Evolutionary conservation across 2,113 vertebrate species (phyloP).

Genomic region (Erythrocercus mccallii): DNA sequence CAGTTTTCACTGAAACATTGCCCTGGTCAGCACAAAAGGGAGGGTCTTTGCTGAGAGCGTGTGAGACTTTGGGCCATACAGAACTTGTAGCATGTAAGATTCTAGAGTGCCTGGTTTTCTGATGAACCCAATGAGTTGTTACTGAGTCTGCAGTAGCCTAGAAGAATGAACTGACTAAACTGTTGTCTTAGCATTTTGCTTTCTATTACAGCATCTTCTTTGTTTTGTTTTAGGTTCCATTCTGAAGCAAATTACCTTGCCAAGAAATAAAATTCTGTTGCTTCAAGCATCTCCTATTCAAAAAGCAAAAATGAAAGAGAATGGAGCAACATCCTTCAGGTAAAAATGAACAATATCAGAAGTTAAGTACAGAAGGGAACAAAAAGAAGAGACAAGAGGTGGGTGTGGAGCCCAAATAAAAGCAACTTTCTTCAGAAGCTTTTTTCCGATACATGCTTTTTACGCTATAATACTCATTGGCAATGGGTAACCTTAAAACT

Average conservation of each 20-base stretch:
- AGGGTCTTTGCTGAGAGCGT: neutral
- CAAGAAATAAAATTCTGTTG: constrained; percentile 81
- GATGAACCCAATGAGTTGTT: neutral
- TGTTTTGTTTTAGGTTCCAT: constrained; percentile 74
- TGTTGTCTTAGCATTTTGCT: neutral
- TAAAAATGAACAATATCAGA: constrained; percentile 66
- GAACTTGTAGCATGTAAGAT: neutral
- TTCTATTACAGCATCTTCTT: constrained; percentile 44
- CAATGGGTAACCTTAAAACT: neutral
- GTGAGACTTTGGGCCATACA: neutral
- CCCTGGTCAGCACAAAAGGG: neutral
- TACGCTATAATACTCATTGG: neutral
- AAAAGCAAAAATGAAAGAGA: constrained; percentile 80
- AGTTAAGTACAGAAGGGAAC: constrained; percentile 5
- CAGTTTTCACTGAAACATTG: neutral
- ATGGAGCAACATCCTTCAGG: constrained; percentile 77
- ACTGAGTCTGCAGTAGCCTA: neutral
- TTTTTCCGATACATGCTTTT: neutral
- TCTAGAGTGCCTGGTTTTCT: neutral
- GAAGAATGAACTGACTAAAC: neutral
- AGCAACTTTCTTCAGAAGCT: neutral
- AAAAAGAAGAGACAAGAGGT: neutral
- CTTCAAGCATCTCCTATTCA: constrained; percentile 78
- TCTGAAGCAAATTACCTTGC: constrained; percentile 78
- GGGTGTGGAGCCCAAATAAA: neutral